Percentiles rank a stretch among this genome's conserved stretches.
Conservation (phyloP, 2,113 vertebrate species). For the Clarias macrocephalus region DNA sequence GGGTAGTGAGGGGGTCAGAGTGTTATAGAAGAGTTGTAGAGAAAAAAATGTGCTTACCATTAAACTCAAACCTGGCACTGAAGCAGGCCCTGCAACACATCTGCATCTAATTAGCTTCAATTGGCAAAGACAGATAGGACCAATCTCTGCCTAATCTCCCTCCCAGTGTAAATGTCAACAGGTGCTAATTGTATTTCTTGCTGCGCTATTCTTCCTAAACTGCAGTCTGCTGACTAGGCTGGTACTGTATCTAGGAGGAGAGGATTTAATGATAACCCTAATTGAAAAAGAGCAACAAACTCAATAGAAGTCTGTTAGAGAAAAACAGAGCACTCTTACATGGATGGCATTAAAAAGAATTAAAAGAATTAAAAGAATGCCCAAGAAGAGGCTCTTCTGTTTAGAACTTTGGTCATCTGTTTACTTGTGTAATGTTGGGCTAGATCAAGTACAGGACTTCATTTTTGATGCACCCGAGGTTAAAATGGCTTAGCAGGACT, state of each 20-base stretch:
- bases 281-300: background rate
- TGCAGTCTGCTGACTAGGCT: background rate
- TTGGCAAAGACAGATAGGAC: constrained; percentile 37
- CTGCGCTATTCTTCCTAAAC: background rate
- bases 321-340: background rate
- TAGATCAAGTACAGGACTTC: background rate
- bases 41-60: background rate
- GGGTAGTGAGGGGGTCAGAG: background rate
- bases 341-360: background rate
- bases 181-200: background rate
- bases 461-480: background rate
- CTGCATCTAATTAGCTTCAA: constrained; percentile 42
- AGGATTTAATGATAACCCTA: background rate
- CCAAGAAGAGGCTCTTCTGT: background rate
- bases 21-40: background rate
- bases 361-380: background rate
- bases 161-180: constrained; percentile 23
- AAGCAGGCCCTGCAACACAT: constrained; percentile 40
- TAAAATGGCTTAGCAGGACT: background rate
- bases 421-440: background rate
- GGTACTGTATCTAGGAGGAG: background rate
- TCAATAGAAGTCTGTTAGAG: background rate
- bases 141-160: constrained; percentile 50
- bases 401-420: background rate
- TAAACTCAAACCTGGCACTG: background rate